A percentile compares a stretch with the other conserved stretches of the same genome.
phyloP scores from a whole-genome alignment of 1,140 invertebrate species.

The Drosophila navojoa region DNA sequence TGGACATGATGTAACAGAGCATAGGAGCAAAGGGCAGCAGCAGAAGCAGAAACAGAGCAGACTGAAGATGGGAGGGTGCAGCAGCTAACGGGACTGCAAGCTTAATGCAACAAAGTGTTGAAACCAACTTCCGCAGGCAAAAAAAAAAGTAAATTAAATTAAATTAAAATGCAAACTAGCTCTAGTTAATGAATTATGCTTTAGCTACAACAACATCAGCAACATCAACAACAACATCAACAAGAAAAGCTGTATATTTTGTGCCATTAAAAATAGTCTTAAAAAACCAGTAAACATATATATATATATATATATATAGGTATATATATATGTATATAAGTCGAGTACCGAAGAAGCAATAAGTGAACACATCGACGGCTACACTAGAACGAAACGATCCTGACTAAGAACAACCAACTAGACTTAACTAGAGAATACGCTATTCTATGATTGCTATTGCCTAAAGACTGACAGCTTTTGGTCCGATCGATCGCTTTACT shows the following conservation, averaged over 20 bases:
- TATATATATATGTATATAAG: conserved; percentile 47
- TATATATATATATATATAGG: conserved; percentile 38
- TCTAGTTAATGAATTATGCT: conserved; percentile 25
- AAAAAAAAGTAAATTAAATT: conserved; percentile 15
- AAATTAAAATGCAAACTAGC: conserved; percentile 11
- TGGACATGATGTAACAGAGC: conserved; percentile 39
- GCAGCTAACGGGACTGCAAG: conserved; percentile 36
- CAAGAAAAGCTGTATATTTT: conserved; percentile 78
- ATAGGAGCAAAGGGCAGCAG: conserved; percentile 42
- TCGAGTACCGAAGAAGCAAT: conserved; percentile 56
- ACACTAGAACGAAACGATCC: conserved; percentile 2
- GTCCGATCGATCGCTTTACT: background rate
- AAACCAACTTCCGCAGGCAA: conserved; percentile 24
- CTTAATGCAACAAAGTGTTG: conserved; percentile 12
- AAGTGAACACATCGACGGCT: conserved; percentile 47
- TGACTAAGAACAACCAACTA: conserved; percentile 2
- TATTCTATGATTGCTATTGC: conserved; percentile 3
- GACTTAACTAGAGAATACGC: conserved; percentile 10
- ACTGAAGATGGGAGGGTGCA: conserved; percentile 10
- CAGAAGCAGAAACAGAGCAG: conserved; percentile 40
- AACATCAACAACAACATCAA: conserved; percentile 28
- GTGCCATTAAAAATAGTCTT: conserved; percentile 79
- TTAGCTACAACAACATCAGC: conserved; percentile 15
- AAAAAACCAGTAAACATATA: conserved; percentile 39
- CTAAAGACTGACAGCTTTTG: conserved; percentile 6